Evolutionary conservation across 2,113 vertebrate genomes (phyloP).

Genomic region (Micromys minutus): DNA sequence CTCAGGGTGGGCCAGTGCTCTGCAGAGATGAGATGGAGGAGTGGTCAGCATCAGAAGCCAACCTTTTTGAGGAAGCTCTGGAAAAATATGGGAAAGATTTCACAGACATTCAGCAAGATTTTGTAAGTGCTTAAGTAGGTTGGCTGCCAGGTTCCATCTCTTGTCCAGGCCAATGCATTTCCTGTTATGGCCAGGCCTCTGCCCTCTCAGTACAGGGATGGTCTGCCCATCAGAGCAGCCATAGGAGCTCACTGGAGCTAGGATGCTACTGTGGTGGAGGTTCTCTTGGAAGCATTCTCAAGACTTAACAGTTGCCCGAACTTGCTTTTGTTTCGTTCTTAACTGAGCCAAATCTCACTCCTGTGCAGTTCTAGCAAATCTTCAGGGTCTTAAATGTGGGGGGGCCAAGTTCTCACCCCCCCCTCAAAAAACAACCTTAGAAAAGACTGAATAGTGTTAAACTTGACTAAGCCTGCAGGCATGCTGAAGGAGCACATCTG

Average conservation of each 20-base stretch:
- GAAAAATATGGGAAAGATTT: conserved; percentile 99
- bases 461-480: not conserved
- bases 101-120: conserved; percentile 98
- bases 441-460: not conserved
- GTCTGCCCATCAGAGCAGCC: not conserved
- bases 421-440: not conserved
- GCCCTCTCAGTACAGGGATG: no score
- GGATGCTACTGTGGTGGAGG: not conserved
- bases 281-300: not conserved
- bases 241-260: no score
- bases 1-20: conserved; percentile 97
- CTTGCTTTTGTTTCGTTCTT: not conserved
- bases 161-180: not conserved
- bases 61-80: conserved; percentile 97
- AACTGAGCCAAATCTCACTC: not conserved
- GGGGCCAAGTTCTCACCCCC: not conserved
- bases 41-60: conserved; percentile 98
- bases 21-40: conserved; percentile 99
- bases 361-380: not conserved
- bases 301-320: not conserved
- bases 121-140: conserved; percentile 88
- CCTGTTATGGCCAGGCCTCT: no score
- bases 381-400: not conserved
- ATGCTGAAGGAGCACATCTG: rapidly evolving
- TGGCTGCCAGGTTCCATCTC: not conserved